These are phyloP conservation scores for Fragum fragum DNA, from an alignment of 2,888 invertebrate genomes.

Conservation along the genomic window DNA sequence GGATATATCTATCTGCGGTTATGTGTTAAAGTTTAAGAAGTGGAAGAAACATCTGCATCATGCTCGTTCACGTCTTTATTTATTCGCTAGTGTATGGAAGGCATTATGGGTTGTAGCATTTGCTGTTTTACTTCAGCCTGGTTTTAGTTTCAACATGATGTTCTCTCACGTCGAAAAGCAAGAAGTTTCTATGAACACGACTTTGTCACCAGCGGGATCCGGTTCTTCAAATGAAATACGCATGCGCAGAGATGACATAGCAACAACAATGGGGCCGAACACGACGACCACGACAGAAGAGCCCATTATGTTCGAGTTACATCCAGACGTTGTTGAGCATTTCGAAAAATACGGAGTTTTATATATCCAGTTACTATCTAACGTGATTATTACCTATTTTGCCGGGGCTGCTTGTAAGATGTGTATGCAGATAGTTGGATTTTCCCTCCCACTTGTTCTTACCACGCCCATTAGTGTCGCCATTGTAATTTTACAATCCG, in stretches of 20 bases:
- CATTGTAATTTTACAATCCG: conserved; percentile 74
- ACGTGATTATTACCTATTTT: conserved; percentile 86
- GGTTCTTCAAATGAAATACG: background rate
- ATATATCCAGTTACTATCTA: conserved; percentile 69
- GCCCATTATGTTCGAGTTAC: conserved; percentile 25
- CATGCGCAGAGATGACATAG: background rate
- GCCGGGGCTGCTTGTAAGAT: conserved; percentile 88
- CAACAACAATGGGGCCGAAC: conserved; percentile 6
- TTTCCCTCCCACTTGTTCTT: conserved; percentile 87
- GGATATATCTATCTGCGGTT: conserved; percentile 66
- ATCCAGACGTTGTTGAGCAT: conserved; percentile 56
- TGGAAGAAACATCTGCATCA: conserved; percentile 77
- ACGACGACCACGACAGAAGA: conserved; percentile 2
- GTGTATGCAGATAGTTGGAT: conserved; percentile 87
- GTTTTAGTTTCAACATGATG: conserved; percentile 68
- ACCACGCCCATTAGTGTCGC: conserved; percentile 84
- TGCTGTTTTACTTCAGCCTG: conserved; percentile 71
- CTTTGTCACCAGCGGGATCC: background rate
- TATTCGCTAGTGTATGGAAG: conserved; percentile 77
- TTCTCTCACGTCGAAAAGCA: conserved; percentile 4
- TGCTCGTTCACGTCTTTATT: conserved; percentile 73
- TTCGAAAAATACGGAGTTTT: conserved; percentile 71
- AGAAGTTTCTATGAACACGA: background rate
- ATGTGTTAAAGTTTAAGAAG: conserved; percentile 62
- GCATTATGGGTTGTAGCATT: conserved; percentile 72